Conservation (phyloP, 2,888 invertebrate species). For the Ormyrus thymus region DNA sequence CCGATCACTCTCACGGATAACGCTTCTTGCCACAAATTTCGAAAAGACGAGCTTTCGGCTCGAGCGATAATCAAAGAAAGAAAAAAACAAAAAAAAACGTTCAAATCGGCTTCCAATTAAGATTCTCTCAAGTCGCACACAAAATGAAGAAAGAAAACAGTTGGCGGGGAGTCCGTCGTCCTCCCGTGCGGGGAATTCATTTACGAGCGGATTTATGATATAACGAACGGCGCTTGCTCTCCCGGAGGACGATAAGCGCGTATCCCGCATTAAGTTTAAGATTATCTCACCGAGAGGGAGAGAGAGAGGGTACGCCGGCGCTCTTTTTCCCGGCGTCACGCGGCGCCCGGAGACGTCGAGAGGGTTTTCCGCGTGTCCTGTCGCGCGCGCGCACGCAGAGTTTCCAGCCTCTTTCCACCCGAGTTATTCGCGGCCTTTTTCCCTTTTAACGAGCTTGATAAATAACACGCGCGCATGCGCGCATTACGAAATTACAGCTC, state of each 20-base stretch:
- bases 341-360: too few relatives aligned
- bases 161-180: not conserved
- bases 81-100: not conserved
- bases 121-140: conserved; percentile 15
- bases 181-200: conserved; percentile 30
- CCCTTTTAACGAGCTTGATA: conserved; percentile 27
- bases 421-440: conserved; percentile 25
- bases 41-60: too few relatives aligned
- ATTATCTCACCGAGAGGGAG: conserved; percentile 26
- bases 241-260: conserved; percentile 35
- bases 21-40: too few relatives aligned
- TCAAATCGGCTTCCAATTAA: conserved; percentile 34
- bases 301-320: not conserved
- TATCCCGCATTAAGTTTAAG: conserved; percentile 50
- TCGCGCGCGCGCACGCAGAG: not conserved
- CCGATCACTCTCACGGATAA: too few relatives aligned
- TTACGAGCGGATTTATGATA: conserved; percentile 49
- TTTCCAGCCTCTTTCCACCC: conserved; percentile 7
- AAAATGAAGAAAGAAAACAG: conserved; percentile 6
- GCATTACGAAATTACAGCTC: conserved; percentile 32
- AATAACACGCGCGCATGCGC: not conserved
- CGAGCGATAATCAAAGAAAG: too few relatives aligned
- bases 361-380: not conserved
- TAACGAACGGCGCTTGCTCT: conserved; percentile 20
- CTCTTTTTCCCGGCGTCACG: not conserved